Evolutionary conservation across 2,797 vertebrate species (phyloP), one percentile per base, ranked within the genome.

Genomic region (Anas flavirostris): DNA sequence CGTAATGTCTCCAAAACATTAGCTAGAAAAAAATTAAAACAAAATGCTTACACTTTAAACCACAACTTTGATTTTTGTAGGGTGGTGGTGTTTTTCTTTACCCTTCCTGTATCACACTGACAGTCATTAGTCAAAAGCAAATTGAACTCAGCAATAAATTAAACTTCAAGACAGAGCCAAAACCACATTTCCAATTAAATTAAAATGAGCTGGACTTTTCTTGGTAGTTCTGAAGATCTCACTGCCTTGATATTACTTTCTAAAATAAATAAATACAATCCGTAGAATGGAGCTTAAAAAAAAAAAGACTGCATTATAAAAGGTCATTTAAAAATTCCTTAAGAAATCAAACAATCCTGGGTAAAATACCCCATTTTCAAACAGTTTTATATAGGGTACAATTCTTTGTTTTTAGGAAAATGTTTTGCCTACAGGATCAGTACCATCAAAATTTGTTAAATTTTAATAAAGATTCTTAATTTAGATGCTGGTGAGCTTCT

Each of bases 1-100:
- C 99, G 98, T 59, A 99, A 98, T 0, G 99, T 99, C 97, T 99
- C 99, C 98, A 99, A 98, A 66, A 99, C 99, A 88, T 99, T 99
- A 62, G 99, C 99, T 99, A 81, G 53, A 48, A 85, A 70, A 70
- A 52, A 83, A 96, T 87, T 60, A 96, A 52, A 90, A 88, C 16
- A 79, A 50, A 77, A 17, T 23, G 46, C 25, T 69, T 88, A 52
- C 5, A 82, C 29, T 91, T 28, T 48, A 50, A 90, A 88, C 10
- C 25, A 91, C 86, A 93, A 72, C 50, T 37, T 78, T 10, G 77
- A 72, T 5, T 9, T n/a, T 26, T 72, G 16, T 22, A 9, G 31
- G 6, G 77, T 52, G 4, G 3, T 10, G 21, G 52, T 68, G 7
- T 44, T 87, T 62, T 15, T 55, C 13, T 43, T 78, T 29, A 6